These are phyloP conservation scores for Melospiza georgiana DNA, from an alignment of 2,113 vertebrate species.

Conservation along the genomic window DNA sequence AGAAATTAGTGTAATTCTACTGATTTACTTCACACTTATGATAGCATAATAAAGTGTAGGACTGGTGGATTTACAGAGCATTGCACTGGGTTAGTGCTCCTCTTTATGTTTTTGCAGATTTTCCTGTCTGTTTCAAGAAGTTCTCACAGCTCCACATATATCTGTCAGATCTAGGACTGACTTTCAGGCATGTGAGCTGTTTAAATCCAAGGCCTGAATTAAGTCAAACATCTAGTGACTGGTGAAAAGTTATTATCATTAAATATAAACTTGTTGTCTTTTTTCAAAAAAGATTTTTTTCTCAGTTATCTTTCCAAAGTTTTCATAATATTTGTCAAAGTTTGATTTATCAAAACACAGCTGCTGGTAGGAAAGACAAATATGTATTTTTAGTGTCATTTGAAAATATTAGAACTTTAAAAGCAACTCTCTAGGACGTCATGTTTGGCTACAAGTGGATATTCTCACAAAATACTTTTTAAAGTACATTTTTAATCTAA, in stretches of 20 bases:
- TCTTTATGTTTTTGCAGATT: not conserved
- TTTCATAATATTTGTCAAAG: not conserved
- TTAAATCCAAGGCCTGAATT: not conserved
- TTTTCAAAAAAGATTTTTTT: not conserved
- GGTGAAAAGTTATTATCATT: not conserved
- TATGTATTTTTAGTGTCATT: not conserved
- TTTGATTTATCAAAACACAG: not conserved
- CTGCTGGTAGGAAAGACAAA: not conserved
- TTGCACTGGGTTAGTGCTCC: not conserved
- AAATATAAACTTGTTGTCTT: not conserved
- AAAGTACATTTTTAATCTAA: not conserved
- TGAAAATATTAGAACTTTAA: not conserved
- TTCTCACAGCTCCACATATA: not conserved
- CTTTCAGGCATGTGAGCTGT: not conserved
- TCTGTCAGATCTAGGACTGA: not conserved
- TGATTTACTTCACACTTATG: not conserved
- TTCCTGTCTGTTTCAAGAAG: not conserved
- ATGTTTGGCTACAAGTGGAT: not conserved
- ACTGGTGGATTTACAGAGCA: not conserved
- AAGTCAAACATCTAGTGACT: not conserved
- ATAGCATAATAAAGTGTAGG: not conserved
- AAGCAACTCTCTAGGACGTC: not conserved
- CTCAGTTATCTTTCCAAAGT: not conserved
- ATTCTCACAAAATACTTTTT: not conserved
- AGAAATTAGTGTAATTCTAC: not conserved